Conservation (phyloP, 2,888 invertebrate genomes). For the Taenaris catops region DNA sequence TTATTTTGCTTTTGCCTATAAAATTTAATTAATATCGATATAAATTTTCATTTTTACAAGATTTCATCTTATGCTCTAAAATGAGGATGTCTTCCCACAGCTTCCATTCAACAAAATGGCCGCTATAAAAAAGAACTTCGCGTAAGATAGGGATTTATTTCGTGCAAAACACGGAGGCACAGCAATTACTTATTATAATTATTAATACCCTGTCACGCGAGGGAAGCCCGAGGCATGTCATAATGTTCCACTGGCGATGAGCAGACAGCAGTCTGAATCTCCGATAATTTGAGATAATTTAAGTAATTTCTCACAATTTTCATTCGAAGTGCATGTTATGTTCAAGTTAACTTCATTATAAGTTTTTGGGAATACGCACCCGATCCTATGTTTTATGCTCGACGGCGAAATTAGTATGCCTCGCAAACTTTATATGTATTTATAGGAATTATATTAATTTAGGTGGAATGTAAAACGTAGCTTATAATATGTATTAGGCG, state of each 20-base stretch:
- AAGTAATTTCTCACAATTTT: constrained; percentile 68
- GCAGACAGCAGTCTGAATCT: constrained; percentile 51
- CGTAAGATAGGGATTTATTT: constrained; percentile 38
- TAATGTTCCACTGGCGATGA: constrained; percentile 52
- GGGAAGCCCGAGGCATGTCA: constrained; percentile 39
- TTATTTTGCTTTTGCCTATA: too few relatives aligned
- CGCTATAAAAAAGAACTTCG: constrained; percentile 24
- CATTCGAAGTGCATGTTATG: constrained; percentile 62
- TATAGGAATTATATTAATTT: constrained; percentile 3
- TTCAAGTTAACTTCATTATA: constrained; percentile 45
- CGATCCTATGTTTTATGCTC: constrained; percentile 44
- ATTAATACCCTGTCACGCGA: constrained; percentile 69
- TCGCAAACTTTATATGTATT: constrained; percentile 12
- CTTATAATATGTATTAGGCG: not conserved
- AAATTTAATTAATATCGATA: too few relatives aligned
- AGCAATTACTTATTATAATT: constrained; percentile 54
- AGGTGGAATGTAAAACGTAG: constrained; percentile 2
- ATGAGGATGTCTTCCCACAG: not conserved
- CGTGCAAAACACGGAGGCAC: constrained; percentile 37
- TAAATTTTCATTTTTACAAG: too few relatives aligned
- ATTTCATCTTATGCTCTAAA: too few relatives aligned
- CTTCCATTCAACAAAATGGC: constrained; percentile 2
- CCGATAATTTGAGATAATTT: constrained; percentile 75
- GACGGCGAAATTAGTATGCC: constrained; percentile 31
- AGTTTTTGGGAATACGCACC: constrained; percentile 46